Percentiles rank a stretch among this genome's conserved stretches.
These are phyloP conservation scores for Pardosa pseudoannulata DNA, from an alignment of 2,888 invertebrate genomes.

Conservation along the genomic window DNA sequence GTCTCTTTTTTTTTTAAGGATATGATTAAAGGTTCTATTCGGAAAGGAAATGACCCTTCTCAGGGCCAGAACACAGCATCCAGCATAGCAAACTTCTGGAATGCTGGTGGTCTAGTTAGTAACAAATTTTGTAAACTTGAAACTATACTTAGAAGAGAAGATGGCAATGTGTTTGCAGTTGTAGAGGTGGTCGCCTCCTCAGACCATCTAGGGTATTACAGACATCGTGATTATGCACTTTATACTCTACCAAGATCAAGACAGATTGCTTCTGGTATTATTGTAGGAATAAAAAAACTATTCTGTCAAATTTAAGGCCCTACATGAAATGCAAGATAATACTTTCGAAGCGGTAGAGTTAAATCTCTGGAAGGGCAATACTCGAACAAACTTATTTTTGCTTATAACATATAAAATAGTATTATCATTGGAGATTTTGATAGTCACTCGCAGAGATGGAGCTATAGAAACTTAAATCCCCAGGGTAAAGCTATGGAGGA, in stretches of 20 bases:
- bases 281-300: conserved; percentile 9
- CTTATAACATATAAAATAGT: conserved; percentile 16
- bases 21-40: no score
- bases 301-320: neutral
- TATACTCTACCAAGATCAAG: conserved; percentile 5
- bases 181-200: neutral
- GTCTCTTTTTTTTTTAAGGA: no score
- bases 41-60: neutral
- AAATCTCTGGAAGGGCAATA: neutral
- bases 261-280: conserved; percentile 15
- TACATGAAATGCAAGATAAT: conserved; percentile 1
- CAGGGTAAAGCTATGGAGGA: conserved; percentile 18
- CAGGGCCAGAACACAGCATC: neutral
- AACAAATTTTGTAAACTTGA: neutral
- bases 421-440: conserved; percentile 24
- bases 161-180: neutral
- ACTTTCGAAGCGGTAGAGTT: neutral
- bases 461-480: neutral
- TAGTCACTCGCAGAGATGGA: conserved; percentile 3
- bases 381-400: conserved; percentile 12
- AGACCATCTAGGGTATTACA: neutral
- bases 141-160: neutral
- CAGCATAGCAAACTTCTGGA: conserved; percentile 13
- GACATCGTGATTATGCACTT: neutral
- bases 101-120: conserved; percentile 10